A percentile compares a stretch with the other conserved stretches of the same genome.
Conservation (phyloP, 2,888 invertebrate species). For the Catocala fraxini region DNA sequence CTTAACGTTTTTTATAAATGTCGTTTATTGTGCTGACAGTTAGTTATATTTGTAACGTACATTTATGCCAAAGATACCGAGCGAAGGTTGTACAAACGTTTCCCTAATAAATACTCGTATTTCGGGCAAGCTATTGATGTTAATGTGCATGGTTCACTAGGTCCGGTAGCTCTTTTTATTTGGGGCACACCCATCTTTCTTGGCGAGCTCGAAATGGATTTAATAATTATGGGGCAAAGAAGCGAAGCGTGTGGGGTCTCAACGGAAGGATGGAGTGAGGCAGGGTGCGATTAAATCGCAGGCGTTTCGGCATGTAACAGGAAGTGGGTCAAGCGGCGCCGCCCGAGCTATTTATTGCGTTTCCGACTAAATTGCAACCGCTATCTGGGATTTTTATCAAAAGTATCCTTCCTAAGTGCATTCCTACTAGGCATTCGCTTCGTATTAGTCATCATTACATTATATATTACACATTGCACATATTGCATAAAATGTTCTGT, state of each 20-base stretch:
- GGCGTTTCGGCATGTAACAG: constrained; percentile 85
- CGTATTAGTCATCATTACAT: constrained; percentile 2
- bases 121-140: constrained; percentile 42
- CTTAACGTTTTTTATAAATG: background rate
- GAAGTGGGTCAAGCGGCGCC: constrained; percentile 86
- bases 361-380: constrained; percentile 81
- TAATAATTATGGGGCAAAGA: constrained; percentile 83
- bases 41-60: background rate
- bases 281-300: constrained; percentile 84
- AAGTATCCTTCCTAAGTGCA: constrained; percentile 46
- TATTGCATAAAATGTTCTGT: constrained; percentile 5
- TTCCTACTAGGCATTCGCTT: constrained; percentile 23
- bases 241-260: constrained; percentile 80
- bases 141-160: constrained; percentile 51
- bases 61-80: constrained; percentile 3
- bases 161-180: constrained; percentile 55
- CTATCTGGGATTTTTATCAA: constrained; percentile 62
- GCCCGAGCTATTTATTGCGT: constrained; percentile 84
- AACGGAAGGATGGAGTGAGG: constrained; percentile 79
- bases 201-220: constrained; percentile 77
- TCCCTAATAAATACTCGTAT: constrained; percentile 28
- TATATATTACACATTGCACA: no score
- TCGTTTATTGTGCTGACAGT: background rate
- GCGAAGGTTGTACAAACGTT: constrained; percentile 30
- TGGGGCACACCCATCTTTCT: constrained; percentile 73